Evolutionary conservation across 2,888 invertebrate genomes (phyloP), one percentile per base, ranked within the genome.

Genomic region (Lagria hirta): DNA sequence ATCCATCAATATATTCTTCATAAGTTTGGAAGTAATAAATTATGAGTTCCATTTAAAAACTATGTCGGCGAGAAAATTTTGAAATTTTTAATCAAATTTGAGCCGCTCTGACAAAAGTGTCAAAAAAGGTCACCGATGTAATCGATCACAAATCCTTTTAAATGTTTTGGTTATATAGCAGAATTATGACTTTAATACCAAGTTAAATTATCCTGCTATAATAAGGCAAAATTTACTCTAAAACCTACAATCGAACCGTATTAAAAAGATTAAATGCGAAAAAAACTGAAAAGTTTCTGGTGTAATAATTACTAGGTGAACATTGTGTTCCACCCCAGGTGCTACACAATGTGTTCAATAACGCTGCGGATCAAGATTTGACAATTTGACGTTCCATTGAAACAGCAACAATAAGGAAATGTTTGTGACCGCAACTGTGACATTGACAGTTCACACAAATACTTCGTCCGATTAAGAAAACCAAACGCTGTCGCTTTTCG

Each of bases 351-450:
- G 49, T 55, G 48, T 44, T 42, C 50, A 46, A 55, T 55, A 55
- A 48, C 41, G 26, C 49, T n/a, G n/a, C 36, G 24, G 34, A 48
- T 56, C 43, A 56, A 55, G 52, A 60, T 60, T 62, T 62, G 62
- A 63, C 61, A 61, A 61, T 61, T 61, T 62, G 62, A 61, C 60
- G 59, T 61, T 55, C 58, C 58, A 63, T 60, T 62, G 61, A 61
- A 62, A 63, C 58, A 58, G 51, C 57, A n/a, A n/a, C 51, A 60
- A 53, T 60, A 60, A 61, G 60, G 57, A 62, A 63, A 64, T 60
- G 61, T 61, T 62, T 64, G 59, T 60, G 58, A 57, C 54, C 48
- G 40, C 55, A 56, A 54, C 54, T 50, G 55, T 61, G 62, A 55
- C 56, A 58, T 55, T 62, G 63, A 58, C 64, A 63, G 59, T 51